Percentiles rank a stretch among this genome's conserved stretches.
phyloP scores from a whole-genome alignment of 2,113 vertebrate genomes.

The Eupsittula cactorum region DNA sequence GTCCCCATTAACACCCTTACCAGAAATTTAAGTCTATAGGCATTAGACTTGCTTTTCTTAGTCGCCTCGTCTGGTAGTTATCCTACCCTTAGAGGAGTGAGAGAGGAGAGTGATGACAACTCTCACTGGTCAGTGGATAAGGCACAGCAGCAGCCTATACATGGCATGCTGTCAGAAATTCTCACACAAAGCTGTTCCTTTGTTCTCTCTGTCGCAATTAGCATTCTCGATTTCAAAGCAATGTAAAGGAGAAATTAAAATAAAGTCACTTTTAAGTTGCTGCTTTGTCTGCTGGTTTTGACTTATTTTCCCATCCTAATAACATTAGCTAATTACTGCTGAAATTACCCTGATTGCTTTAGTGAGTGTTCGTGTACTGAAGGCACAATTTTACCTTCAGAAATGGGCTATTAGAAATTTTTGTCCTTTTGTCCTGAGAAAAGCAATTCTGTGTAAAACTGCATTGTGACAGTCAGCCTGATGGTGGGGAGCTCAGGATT shows the following conservation, averaged over 20 bases:
- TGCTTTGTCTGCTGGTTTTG: not conserved
- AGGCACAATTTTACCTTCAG: not conserved
- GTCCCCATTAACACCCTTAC: not conserved
- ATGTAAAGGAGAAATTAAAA: not conserved
- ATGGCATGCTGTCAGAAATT: not conserved
- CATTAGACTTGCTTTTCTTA: constrained; percentile 35
- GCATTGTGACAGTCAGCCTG: not conserved
- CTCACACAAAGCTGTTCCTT: not conserved
- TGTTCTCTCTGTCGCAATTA: not conserved
- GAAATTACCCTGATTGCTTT: not conserved
- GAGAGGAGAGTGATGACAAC: not conserved
- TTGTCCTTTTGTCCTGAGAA: constrained; percentile 26
- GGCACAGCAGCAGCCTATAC: not conserved
- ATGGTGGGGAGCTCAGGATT: not conserved
- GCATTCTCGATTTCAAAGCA: not conserved
- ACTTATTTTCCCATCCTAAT: not conserved
- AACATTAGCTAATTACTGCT: not conserved
- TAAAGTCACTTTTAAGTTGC: not conserved
- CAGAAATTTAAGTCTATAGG: not conserved
- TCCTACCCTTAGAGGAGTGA: not conserved
- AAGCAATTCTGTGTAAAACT: constrained; percentile 19
- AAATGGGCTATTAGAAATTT: not conserved
- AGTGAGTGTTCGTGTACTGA: not conserved
- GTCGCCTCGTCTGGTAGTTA: not conserved
- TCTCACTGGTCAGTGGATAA: not conserved